Conservation (phyloP, 2,888 invertebrate species). For the Drosophila melanocephala region DNA sequence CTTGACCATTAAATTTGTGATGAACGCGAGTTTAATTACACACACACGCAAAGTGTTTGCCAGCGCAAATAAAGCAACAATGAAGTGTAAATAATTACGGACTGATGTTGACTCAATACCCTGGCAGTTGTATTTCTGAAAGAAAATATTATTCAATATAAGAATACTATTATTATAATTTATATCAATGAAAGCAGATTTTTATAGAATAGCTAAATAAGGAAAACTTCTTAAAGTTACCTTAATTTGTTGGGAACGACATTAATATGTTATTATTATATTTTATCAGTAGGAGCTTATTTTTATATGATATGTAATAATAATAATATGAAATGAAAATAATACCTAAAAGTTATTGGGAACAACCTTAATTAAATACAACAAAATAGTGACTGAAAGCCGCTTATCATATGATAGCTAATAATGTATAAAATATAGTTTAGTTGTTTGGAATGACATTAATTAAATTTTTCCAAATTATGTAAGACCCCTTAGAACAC, state of each 20-base stretch:
- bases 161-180: neutral
- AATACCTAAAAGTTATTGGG: neutral
- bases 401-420: neutral
- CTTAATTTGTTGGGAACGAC: neutral
- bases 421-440: neutral
- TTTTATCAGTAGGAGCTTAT: neutral
- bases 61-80: conserved; percentile 22
- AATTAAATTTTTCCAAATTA: neutral
- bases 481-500: neutral
- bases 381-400: neutral
- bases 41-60: conserved; percentile 44
- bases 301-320: neutral
- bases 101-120: conserved; percentile 7
- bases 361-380: neutral
- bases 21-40: conserved; percentile 66
- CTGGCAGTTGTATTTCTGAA: neutral
- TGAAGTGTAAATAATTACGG: neutral
- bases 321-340: neutral
- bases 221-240: neutral
- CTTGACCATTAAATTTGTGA: conserved; percentile 68
- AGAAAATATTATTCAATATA: neutral
- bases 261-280: neutral
- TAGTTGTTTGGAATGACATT: neutral
- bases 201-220: neutral
- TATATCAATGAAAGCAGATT: neutral